Base-by-base conservation (phyloP, 1,140 invertebrate genomes). In the Drosophila punjabiensis region DNA sequence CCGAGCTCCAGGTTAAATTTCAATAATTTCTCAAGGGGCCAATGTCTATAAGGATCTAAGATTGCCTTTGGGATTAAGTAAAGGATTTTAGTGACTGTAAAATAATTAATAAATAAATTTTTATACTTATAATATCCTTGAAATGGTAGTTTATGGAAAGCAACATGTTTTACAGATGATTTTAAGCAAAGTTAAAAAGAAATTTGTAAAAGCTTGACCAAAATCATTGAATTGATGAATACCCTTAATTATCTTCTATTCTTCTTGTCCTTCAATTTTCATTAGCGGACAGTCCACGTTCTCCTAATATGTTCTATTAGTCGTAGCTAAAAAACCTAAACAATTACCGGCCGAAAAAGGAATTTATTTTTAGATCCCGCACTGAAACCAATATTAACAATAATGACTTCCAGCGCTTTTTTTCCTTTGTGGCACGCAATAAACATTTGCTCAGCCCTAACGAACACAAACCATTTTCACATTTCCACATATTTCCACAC, bases 401-500 rank as follows among this genome's bases (percentile, higher is more conserved):
- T 39, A 56, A 67, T 35, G 65, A 20, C 64, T 68, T 55, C 37
- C 32, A 16, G 39, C 41, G 13, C 24, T 58, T 64, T 32, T 32
- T 56, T 55, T 56, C 24, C 24, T 32, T 24, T 71, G 7, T 71
- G 39, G 64, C 68, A 68, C 64, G 64, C 64, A 28, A 48, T 71
- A 71, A 69, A 69, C 48, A 71, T 55, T 47, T 55, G 53, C 53
- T 35, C 11, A 35, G 63, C 37, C 62, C 67, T 66, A 67, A 41
- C 47, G 63, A 70, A 33, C 39, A 56, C 48, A 71, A 55, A 20
- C 60, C 62, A 60, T 75, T 61, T 60, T 48, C 70, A 73, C 63
- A 77, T 28, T 68, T 61, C 28, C 41, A 67, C 47, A 55, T 55
- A 16, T 55, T 68, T 61, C 24, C 67, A 53, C 60, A 78, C 47